Percentiles rank a stretch among this genome's conserved stretches.
phyloP scores from a whole-genome alignment of 2,797 vertebrate species.

The Rhynchonycteris naso region DNA sequence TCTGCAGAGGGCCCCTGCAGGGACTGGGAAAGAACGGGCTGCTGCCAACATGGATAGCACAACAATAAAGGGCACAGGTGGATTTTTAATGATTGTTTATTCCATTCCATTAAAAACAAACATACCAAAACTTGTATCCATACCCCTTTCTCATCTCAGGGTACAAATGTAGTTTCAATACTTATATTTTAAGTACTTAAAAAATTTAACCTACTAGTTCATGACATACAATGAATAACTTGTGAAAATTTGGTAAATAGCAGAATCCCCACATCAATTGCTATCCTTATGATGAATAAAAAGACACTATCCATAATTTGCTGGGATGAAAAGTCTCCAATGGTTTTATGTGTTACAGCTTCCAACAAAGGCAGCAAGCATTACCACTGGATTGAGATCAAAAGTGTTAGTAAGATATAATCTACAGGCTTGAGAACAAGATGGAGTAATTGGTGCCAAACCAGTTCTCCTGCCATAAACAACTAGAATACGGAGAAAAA shows the following conservation, averaged over 20 bases:
- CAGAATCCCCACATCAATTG: background rate
- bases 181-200: background rate
- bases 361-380: background rate
- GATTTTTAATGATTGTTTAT: background rate
- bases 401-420: background rate
- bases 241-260: background rate
- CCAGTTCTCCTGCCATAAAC: background rate
- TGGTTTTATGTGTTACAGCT: background rate
- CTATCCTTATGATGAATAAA: background rate
- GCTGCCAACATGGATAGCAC: background rate
- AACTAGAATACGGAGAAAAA: slow-evolving; percentile 33
- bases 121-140: background rate
- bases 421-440: slow-evolving; percentile 10
- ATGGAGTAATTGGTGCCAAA: background rate
- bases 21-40: background rate
- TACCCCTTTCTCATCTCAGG: background rate
- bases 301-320: background rate
- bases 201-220: background rate
- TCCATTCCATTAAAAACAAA: background rate
- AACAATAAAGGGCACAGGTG: background rate
- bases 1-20: background rate
- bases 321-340: background rate
- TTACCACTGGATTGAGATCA: background rate
- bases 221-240: background rate
- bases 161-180: slow-evolving; percentile 16